Conservation (phyloP, 2,113 vertebrate species). For the Lota lota region DNA sequence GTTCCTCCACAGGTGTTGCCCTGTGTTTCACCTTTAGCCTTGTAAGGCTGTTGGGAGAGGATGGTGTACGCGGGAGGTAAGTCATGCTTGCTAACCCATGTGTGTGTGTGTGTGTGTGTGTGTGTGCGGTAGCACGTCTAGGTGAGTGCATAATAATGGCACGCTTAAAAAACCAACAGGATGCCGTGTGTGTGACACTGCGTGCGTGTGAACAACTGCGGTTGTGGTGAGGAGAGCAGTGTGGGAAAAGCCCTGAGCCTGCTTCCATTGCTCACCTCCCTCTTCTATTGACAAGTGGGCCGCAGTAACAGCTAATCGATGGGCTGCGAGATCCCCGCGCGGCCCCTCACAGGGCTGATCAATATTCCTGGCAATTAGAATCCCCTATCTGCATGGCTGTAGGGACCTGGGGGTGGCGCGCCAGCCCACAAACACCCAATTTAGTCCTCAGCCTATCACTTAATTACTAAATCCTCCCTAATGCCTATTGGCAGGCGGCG, state of each 20-base stretch:
- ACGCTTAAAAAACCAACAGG: conserved; percentile 19
- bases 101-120: not conserved
- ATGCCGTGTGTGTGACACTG: conserved; percentile 47
- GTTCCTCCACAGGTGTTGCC: too few species aligned
- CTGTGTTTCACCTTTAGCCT: too few species aligned
- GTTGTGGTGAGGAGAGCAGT: conserved; percentile 34
- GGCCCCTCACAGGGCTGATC: conserved; percentile 70
- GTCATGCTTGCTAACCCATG: not conserved
- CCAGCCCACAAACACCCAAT: conserved; percentile 80
- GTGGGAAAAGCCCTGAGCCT: conserved; percentile 59
- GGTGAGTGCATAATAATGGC: not conserved
- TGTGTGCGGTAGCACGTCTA: not conserved
- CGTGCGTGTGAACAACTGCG: conserved; percentile 23
- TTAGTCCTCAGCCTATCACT: conserved; percentile 82
- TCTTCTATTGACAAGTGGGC: conserved; percentile 68
- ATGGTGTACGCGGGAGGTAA: not conserved
- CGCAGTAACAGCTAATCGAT: conserved; percentile 82
- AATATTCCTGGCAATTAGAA: conserved; percentile 84
- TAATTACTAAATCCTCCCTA: conserved; percentile 83
- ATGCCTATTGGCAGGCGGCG: conserved; percentile 79
- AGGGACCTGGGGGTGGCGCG: conserved; percentile 71
- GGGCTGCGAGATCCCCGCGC: conserved; percentile 68
- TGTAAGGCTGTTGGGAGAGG: too few species aligned
- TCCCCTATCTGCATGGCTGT: conserved; percentile 81
- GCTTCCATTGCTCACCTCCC: conserved; percentile 54